Percentiles rank a stretch among this genome's conserved stretches.
These are phyloP conservation scores for Halcyon senegalensis DNA, from an alignment of 2,113 vertebrate species.

Conservation along the genomic window DNA sequence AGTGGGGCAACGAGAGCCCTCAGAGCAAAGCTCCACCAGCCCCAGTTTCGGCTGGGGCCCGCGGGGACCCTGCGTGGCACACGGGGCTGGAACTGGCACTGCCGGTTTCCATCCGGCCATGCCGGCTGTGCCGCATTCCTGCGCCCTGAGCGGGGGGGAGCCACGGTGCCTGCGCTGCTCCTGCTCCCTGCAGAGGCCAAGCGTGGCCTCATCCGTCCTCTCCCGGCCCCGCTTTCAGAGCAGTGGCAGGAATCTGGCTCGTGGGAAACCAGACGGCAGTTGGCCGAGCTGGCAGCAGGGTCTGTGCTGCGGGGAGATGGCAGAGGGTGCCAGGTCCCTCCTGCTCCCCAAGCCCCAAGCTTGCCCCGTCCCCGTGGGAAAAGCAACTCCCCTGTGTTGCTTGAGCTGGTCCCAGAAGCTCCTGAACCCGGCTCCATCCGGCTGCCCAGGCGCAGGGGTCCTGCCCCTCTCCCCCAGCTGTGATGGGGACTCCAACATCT, in stretches of 20 bases:
- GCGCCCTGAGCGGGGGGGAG: background rate
- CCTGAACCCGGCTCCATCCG: background rate
- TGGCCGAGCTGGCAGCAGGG: background rate
- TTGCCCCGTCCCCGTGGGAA: background rate
- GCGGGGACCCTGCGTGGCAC: background rate
- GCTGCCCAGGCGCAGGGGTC: fast-evolving
- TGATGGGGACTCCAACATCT: fast-evolving
- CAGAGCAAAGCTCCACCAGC: background rate
- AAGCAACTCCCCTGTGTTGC: fast-evolving
- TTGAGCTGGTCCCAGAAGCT: background rate
- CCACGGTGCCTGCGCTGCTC: background rate
- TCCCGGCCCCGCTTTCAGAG: fast-evolving
- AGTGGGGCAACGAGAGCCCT: background rate
- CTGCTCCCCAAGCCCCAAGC: background rate
- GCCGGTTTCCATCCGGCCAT: background rate
- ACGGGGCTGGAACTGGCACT: background rate
- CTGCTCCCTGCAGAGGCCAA: background rate
- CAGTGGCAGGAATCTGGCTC: background rate
- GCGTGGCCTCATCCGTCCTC: background rate
- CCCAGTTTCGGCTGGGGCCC: background rate
- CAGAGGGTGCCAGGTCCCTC: background rate
- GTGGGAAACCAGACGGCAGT: fast-evolving
- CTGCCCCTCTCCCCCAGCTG: fast-evolving
- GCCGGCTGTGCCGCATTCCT: background rate
- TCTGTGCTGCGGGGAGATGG: fast-evolving